Conservation (phyloP, 2,113 vertebrate genomes). For the Hiodon alosoides region DNA sequence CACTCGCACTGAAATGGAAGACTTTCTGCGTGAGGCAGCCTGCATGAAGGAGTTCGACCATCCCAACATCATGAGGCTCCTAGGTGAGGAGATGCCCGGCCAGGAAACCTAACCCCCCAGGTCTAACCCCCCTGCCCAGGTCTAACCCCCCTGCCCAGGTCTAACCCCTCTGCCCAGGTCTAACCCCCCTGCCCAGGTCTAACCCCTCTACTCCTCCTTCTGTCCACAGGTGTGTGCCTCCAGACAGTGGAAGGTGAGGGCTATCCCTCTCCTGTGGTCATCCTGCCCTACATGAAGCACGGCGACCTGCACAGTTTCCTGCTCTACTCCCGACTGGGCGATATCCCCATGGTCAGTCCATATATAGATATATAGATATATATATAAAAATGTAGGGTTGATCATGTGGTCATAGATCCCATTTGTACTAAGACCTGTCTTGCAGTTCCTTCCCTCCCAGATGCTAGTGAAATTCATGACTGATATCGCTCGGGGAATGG, state of each 20-base stretch:
- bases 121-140: background rate
- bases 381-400: background rate
- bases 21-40: conserved; percentile 82
- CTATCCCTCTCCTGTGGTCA: conserved; percentile 83
- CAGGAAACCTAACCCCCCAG: background rate
- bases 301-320: conserved; percentile 91
- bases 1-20: conserved; percentile 84
- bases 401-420: background rate
- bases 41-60: conserved; percentile 96
- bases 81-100: conserved; percentile 59
- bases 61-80: conserved; percentile 82
- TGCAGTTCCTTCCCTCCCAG: conserved; percentile 78
- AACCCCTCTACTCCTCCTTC: background rate
- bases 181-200: background rate
- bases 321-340: conserved; percentile 81
- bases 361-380: background rate
- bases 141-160: background rate
- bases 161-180: background rate
- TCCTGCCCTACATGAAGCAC: conserved; percentile 87
- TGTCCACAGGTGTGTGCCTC: conserved; percentile 75
- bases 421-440: background rate
- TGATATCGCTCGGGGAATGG: conserved; percentile 85
- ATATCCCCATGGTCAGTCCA: conserved; percentile 73
- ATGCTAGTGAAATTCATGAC: conserved; percentile 89
- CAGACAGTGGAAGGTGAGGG: conserved; percentile 86